Evolutionary conservation across 2,888 invertebrate genomes (phyloP).

Genomic region (Coleophora flavipennella): DNA sequence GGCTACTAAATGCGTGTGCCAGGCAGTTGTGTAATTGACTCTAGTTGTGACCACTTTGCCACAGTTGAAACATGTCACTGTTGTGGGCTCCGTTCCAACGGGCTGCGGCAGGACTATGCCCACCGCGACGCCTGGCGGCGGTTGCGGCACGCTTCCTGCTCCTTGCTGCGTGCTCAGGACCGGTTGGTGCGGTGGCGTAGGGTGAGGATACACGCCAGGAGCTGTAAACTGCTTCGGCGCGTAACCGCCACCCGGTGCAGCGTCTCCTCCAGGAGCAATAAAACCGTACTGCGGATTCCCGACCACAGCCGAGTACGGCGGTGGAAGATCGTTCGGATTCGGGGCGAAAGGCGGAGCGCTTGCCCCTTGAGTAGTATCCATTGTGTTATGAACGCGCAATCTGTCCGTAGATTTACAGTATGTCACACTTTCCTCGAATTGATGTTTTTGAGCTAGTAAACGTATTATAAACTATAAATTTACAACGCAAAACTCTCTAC

Average conservation of each 20-base stretch:
- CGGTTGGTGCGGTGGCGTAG: slow-evolving; percentile 33
- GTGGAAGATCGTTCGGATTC: slow-evolving; percentile 57
- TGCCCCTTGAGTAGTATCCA: slow-evolving; percentile 41
- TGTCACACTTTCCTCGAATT: too few species aligned
- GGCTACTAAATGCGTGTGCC: slow-evolving; percentile 65
- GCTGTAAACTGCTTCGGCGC: slow-evolving; percentile 52
- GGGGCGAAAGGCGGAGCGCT: slow-evolving; percentile 34
- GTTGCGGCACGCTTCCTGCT: slow-evolving; percentile 29
- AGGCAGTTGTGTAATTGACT: slow-evolving; percentile 62
- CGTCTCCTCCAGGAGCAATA: slow-evolving; percentile 27
- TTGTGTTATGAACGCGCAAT: slow-evolving; percentile 12
- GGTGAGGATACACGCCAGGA: slow-evolving; percentile 56
- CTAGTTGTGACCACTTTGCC: slow-evolving; percentile 59
- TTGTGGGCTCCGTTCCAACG: slow-evolving; percentile 60
- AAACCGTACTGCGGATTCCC: slow-evolving; percentile 59
- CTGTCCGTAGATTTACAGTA: too few species aligned
- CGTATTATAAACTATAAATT: slow-evolving; percentile 7
- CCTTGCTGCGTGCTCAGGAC: slow-evolving; percentile 32
- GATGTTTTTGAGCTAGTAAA: slow-evolving; percentile 4
- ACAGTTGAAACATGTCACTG: slow-evolving; percentile 59
- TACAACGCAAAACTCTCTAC: slow-evolving; percentile 7
- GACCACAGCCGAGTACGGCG: slow-evolving; percentile 60
- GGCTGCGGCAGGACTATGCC: slow-evolving; percentile 51
- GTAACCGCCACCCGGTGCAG: slow-evolving; percentile 21
- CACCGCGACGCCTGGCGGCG: slow-evolving; percentile 36